Evolutionary conservation across 2,113 vertebrate species (phyloP).

Genomic region (Haemorhous mexicanus): DNA sequence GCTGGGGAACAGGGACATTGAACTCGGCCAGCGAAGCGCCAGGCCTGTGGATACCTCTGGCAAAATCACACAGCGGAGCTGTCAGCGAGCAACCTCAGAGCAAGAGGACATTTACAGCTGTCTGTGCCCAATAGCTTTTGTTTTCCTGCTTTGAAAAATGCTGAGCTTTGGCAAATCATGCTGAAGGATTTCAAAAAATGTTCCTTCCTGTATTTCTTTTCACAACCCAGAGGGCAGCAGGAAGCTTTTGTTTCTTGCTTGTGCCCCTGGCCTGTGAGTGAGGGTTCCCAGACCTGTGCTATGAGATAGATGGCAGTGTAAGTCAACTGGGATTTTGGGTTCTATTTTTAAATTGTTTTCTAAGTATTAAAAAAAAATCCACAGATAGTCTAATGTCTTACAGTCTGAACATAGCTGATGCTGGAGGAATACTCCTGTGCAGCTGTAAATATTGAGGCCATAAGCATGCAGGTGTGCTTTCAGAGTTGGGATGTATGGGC

Average conservation of each 20-base stretch:
- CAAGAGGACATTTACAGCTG: neutral
- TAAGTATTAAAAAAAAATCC: neutral
- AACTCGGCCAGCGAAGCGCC: neutral
- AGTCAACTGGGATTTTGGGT: neutral
- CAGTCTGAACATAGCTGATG: neutral
- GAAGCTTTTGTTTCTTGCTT: neutral
- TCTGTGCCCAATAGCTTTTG: neutral
- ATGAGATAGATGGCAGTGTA: neutral
- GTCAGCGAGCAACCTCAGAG: neutral
- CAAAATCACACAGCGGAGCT: neutral
- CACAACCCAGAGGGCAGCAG: neutral
- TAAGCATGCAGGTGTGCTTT: neutral
- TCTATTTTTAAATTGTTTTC: neutral
- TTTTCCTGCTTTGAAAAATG: neutral
- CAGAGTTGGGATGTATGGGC: accelerated
- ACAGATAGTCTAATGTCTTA: neutral
- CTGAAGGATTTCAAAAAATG: neutral
- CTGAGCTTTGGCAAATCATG: neutral
- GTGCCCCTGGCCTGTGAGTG: neutral
- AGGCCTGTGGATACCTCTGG: neutral
- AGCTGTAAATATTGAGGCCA: neutral
- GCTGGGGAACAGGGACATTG: neutral
- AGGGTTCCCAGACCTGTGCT: neutral
- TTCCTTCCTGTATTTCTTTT: neutral
- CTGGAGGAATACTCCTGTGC: neutral